phyloP scores from a whole-genome alignment of 2,888 invertebrate genomes.

The Therioaphis trifolii region DNA sequence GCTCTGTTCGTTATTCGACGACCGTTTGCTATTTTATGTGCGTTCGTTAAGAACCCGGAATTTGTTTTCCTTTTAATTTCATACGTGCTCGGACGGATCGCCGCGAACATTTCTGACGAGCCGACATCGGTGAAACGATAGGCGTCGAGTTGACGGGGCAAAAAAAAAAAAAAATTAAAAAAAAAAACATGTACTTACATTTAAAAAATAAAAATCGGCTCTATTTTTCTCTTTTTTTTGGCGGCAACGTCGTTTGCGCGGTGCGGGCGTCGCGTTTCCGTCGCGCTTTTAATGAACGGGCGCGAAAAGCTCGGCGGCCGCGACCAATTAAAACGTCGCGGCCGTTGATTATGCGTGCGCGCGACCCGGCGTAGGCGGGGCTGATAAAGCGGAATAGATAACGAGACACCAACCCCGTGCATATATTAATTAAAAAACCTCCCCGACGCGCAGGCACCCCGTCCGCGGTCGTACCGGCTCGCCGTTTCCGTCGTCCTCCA shows the following conservation, averaged over 20 bases:
- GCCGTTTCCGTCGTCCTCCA: neutral
- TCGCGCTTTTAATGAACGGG: conserved; percentile 17
- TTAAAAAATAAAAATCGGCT: too few species aligned
- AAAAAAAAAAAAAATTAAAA: too few species aligned
- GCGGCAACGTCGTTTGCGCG: neutral
- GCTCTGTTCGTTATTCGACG: neutral
- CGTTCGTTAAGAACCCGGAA: neutral
- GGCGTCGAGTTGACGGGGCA: too few species aligned
- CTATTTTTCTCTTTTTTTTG: neutral
- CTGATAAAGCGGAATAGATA: conserved; percentile 58
- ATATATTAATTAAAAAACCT: conserved; percentile 57
- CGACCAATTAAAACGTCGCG: conserved; percentile 58
- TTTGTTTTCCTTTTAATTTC: neutral
- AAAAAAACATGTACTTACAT: too few species aligned
- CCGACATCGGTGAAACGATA: too few species aligned
- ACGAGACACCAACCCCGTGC: conserved; percentile 54
- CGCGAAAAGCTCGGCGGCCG: conserved; percentile 31
- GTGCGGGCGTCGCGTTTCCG: neutral
- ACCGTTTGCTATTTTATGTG: neutral
- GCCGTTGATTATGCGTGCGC: conserved; percentile 43
- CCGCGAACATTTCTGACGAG: too few species aligned
- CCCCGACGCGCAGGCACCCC: neutral
- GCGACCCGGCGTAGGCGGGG: conserved; percentile 51
- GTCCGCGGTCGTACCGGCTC: neutral
- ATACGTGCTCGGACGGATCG: too few species aligned